These are phyloP conservation scores for Tetragnatha versicolor DNA, from an alignment of 1,140 invertebrate species.

Conservation along the genomic window DNA sequence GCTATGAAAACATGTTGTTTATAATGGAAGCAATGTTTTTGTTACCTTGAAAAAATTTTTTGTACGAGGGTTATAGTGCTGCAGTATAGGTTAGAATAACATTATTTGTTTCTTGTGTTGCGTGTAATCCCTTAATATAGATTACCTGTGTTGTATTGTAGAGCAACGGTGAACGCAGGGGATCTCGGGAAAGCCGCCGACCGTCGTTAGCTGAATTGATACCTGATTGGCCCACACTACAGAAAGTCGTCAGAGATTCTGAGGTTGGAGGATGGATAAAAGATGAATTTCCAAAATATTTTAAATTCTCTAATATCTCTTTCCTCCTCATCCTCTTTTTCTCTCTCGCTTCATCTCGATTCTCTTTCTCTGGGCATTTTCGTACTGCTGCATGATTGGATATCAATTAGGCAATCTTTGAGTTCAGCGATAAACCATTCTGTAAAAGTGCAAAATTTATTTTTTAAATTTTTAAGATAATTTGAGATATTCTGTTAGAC, in stretches of 20 bases:
- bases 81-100: neutral
- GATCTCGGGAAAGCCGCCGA: slow-evolving; percentile 72
- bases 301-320: slow-evolving; percentile 55
- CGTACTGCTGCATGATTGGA: neutral
- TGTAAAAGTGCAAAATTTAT: no score
- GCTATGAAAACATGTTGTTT: neutral
- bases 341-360: slow-evolving; percentile 39
- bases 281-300: slow-evolving; percentile 58
- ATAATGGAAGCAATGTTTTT: neutral
- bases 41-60: neutral
- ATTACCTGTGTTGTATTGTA: slow-evolving; percentile 54
- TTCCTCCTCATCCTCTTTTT: slow-evolving; percentile 61
- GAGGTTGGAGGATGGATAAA: slow-evolving; percentile 64
- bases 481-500: no score
- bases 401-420: neutral
- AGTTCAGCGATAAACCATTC: no score
- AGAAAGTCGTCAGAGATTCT: slow-evolving; percentile 74
- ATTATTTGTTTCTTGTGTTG: slow-evolving; percentile 23
- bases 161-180: slow-evolving; percentile 57
- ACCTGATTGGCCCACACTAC: slow-evolving; percentile 93
- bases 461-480: no score
- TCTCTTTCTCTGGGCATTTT: neutral
- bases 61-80: neutral
- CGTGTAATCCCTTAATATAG: slow-evolving; percentile 35
- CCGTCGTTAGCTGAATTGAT: slow-evolving; percentile 92